Evolutionary conservation across 2,113 vertebrate genomes (phyloP).

Genomic region (Glaucomys volans): DNA sequence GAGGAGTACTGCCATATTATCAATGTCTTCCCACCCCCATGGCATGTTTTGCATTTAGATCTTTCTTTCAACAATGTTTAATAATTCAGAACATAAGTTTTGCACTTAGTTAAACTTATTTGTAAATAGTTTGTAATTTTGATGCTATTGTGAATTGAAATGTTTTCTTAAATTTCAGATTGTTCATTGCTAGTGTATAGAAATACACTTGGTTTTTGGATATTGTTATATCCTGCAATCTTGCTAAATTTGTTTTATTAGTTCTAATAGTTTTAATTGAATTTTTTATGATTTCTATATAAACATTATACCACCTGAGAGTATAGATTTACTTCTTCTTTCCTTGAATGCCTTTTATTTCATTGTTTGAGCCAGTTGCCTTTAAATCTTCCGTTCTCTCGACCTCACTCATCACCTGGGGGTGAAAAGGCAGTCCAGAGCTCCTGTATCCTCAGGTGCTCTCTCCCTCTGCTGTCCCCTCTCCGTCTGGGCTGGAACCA

Average conservation of each 20-base stretch:
- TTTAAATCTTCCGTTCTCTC: conserved; percentile 67
- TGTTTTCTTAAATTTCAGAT: background rate
- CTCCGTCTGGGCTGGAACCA: conserved; percentile 14
- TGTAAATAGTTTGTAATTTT: background rate
- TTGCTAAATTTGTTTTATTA: background rate
- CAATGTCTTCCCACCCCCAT: background rate
- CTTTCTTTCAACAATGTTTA: background rate
- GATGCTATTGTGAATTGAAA: background rate
- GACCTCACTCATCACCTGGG: conserved; percentile 48
- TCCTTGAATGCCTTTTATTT: background rate
- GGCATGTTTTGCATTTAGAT: background rate
- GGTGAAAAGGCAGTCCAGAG: conserved; percentile 16
- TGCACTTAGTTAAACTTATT: background rate
- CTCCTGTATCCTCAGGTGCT: conserved; percentile 50
- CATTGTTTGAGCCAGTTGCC: conserved; percentile 32
- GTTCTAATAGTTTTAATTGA: background rate
- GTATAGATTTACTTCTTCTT: background rate
- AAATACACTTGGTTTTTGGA: background rate
- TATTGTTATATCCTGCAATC: background rate
- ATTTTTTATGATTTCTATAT: background rate
- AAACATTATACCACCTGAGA: background rate
- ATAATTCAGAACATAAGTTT: background rate
- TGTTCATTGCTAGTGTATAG: background rate
- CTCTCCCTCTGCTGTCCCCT: background rate
- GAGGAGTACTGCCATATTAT: background rate